Evolutionary conservation across 2,888 invertebrate species (phyloP), one percentile per base, ranked within the genome.

Genomic region (Drosophila eohydei): DNA sequence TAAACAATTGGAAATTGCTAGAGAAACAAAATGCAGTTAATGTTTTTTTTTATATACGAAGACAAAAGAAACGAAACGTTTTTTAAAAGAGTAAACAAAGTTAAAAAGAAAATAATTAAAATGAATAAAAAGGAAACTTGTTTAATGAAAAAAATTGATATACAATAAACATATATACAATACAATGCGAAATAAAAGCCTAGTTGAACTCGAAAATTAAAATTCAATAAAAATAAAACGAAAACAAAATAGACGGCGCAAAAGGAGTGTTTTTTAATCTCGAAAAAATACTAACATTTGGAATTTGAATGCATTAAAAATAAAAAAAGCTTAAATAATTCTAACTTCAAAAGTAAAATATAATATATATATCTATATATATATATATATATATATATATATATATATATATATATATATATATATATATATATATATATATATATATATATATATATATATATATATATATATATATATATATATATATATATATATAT

Each of bases 1-100:
- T 77, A 80, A 80, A 51, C 36, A 60, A 78, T 78, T 80, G 54
- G 76, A 70, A 65, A 38, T 48, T 64, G 63, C 52, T 68, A 57
- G 38, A 50, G 34, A 40, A 55, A 46, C 38, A 46, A 71, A 59
- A 63, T 40, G 54, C 67, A 74, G 59, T 36, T 46, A 56, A 30
- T 32, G 6, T 40, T 54, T 62, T 73, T 73, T 62, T 63, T 57
- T 64, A 43, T 44, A 66, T 67, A 32, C 32, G 36, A 48, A 30
- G 11, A n/a, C 11, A n/a, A 60, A 16, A 21, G 30, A 65, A 28
- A 64, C 36, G 7, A 65, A 40, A 28, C 34, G 50, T 59, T 62
- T 46, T 62, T 76, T 52, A 32, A 34, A 30, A 21, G 21, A 51
- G 51, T 32, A 50, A 32, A 7, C 1, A 9, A 16, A 28, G n/a